Base-by-base conservation (phyloP, 2,113 vertebrate species). In the Neotoma lepida region DNA sequence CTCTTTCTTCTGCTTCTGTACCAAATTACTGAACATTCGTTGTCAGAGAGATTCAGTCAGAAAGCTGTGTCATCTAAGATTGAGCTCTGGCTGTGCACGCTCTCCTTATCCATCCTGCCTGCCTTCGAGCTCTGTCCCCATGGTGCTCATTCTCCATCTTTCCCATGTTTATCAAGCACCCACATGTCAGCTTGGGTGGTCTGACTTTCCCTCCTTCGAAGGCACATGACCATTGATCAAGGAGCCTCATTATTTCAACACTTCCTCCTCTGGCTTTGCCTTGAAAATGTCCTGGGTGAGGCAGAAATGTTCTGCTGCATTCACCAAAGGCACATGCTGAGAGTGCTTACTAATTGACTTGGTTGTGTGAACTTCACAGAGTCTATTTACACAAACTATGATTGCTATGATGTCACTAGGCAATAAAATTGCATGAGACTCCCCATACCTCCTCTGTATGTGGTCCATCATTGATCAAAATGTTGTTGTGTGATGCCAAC, bases 41-140 rank as follows among this genome's bases (percentile, higher is more conserved):
- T 78, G 9, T 18, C 54, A 14, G 35, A 88, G 49, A 85, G 14
- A 51, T 91, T 64, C 58, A 49, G 46, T 46, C 41, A 7, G 71
- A 91, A 87, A 76, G 64, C 41, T 22, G 5, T 64, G 66, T 63
- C 73, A 86, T 95, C 44, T 9, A 24, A 58, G 89, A 51, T 39
- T 4, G 51, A 51, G 6, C 7, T 15, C 63, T 24, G 9, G 2
- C 0, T 1, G 80, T 26, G 7, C 14, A 17, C n/a, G 17, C 26
- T 17, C 33, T 63, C n/a, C 54, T 63, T 24, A 26, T 39, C 61
- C 51, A 30, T 28, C 39, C 71, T 22, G 33, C n/a, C 68, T 28
- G 12, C 41, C 33, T 93, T 39, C n/a, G 30, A 44, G 44, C 41
- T 46, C 20, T 44, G 22, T 33, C 56, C 30, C 35, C 12, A 63